Evolutionary conservation across 2,888 invertebrate species (phyloP).

Genomic region (Fragum fragum): DNA sequence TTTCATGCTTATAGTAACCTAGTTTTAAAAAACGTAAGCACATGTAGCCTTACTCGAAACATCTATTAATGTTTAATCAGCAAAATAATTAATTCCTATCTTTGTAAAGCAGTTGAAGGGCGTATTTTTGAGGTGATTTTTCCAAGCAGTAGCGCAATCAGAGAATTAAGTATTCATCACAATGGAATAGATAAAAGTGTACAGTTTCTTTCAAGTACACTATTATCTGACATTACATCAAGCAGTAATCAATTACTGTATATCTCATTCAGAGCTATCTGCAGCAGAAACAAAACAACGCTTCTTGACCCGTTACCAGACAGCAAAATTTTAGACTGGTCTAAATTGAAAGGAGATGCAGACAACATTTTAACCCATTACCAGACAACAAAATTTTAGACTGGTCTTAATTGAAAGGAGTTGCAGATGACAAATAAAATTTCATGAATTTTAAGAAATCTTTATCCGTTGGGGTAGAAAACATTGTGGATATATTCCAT

Average conservation of each 20-base stretch:
- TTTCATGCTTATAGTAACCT: slow-evolving; percentile 28
- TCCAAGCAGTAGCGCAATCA: slow-evolving; percentile 4
- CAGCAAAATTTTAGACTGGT: too few species aligned
- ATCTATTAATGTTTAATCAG: slow-evolving; percentile 23
- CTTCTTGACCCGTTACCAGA: too few species aligned
- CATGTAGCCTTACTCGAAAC: slow-evolving; percentile 19
- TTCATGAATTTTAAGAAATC: too few species aligned
- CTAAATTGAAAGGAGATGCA: too few species aligned
- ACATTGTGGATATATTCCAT: too few species aligned
- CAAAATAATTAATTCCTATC: slow-evolving; percentile 28
- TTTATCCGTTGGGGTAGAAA: too few species aligned
- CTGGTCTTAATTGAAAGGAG: too few species aligned
- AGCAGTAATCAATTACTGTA: slow-evolving; percentile 8
- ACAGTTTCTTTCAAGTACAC: slow-evolving; percentile 22
- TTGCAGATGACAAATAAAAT: too few species aligned
- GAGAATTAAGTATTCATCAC: slow-evolving; percentile 21
- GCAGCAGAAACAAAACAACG: too few species aligned
- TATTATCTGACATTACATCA: slow-evolving; percentile 25
- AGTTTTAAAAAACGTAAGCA: slow-evolving; percentile 27
- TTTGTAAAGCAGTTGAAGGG: slow-evolving; percentile 2
- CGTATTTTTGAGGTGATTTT: slow-evolving; percentile 18
- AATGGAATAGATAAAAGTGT: slow-evolving; percentile 10
- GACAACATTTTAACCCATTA: too few species aligned
- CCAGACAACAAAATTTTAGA: too few species aligned
- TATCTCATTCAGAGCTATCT: background rate